Evolutionary conservation across 2,797 vertebrate species (phyloP), one percentile per base, ranked within the genome.

Genomic region (Merluccius polli): DNA sequence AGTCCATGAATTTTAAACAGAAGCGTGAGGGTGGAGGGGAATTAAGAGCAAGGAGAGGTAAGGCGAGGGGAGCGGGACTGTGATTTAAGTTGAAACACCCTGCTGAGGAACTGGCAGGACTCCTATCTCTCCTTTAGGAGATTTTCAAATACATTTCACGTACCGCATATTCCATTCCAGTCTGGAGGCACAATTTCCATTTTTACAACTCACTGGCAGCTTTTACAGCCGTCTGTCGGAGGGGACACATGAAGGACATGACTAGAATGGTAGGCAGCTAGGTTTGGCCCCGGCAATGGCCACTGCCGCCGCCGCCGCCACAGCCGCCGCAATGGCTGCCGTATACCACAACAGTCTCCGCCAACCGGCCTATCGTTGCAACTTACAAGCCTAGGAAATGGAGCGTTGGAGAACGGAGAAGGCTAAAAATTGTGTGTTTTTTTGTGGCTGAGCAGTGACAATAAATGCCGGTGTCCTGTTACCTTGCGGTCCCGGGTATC

Each of bases 1-100:
- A 93, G 90, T 87, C 90, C 44, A 93, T 94, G 92, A 92, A 94
- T 94, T 93, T 93, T 92, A 92, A 93, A 88, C 87, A 92, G 91
- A 83, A 89, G 76, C 87, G 84, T 85, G 87, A 91, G 89, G 52
- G 52, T 59, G 52, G 52, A 90, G 79, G 87, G 85, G 89, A 90
- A 90, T 91, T 86, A 89, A 89, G 81, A 85, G 77, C 79, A 84
- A 80, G 77, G 76, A 79, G 78, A 80, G 76, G 80, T 63, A 75
- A 77, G 75, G 79, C 70, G 71, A 65, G 73, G 67, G 30, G 79
- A 81, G 82, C 85, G 81, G 41, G 81, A 76, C 79, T 82, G 81
- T 88, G 86, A 89, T 90, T 92, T 89, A 86, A 86, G 82, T 82
- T 35, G 36, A 81, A 59, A 76, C 84, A 79, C 81, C 69, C 75